A percentile compares a stretch with the other conserved stretches of the same genome.
Evolutionary conservation across 1,140 invertebrate species (phyloP).

Genomic region (Coboldia fuscipes): DNA sequence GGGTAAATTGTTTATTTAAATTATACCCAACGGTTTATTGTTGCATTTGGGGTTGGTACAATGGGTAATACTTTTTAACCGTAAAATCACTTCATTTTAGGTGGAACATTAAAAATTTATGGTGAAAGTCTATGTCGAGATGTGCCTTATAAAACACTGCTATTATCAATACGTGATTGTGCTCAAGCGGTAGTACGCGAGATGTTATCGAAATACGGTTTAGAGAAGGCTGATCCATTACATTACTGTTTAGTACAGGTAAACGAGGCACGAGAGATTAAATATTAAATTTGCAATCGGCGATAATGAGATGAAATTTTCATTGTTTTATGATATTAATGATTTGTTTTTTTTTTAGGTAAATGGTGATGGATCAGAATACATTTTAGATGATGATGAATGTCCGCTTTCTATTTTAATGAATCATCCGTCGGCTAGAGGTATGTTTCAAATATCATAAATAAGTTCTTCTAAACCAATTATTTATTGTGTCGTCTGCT

Average conservation of each 20-base stretch:
- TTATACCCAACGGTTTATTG: background rate
- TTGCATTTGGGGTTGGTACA: constrained; percentile 5
- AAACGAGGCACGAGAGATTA: constrained; percentile 8
- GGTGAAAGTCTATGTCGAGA: constrained; percentile 89
- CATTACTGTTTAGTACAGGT: constrained; percentile 93
- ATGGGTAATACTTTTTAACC: background rate
- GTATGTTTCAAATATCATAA: constrained; percentile 36
- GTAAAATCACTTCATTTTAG: constrained; percentile 20
- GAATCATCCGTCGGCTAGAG: constrained; percentile 65
- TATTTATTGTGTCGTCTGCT: too few relatives aligned
- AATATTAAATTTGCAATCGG: too few relatives aligned
- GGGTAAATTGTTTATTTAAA: constrained; percentile 16
- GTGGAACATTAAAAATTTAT: constrained; percentile 95
- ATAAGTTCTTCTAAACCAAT: too few relatives aligned
- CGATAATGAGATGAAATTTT: background rate
- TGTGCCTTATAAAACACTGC: constrained; percentile 94
- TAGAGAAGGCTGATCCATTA: constrained; percentile 68
- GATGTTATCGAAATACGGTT: constrained; percentile 92
- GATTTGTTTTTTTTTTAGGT: constrained; percentile 26
- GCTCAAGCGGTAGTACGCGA: constrained; percentile 82
- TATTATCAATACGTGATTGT: constrained; percentile 81
- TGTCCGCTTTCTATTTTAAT: constrained; percentile 88
- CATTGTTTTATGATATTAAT: background rate
- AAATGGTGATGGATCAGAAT: constrained; percentile 54
- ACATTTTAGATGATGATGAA: constrained; percentile 90